Evolutionary conservation across 2,888 invertebrate genomes (phyloP).

Genomic region (Torymus tubicola): DNA sequence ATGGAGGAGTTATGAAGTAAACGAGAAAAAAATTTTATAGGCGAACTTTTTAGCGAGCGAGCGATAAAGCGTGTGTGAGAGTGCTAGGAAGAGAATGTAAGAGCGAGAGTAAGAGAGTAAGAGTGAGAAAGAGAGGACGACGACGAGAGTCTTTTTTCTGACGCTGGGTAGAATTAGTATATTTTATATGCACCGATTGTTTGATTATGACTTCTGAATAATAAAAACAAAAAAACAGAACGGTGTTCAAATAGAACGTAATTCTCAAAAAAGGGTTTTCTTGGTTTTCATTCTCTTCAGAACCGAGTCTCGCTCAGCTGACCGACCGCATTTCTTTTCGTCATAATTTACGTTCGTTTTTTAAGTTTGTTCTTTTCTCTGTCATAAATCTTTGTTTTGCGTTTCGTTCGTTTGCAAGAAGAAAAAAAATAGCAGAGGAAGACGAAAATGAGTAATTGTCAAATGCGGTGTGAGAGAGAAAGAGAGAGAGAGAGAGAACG

Average conservation of each 20-base stretch:
- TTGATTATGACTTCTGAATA: slow-evolving; percentile 75
- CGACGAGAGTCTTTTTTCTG: slow-evolving; percentile 72
- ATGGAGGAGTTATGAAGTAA: slow-evolving; percentile 4
- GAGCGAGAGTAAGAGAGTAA: slow-evolving; percentile 2
- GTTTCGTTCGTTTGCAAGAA: slow-evolving; percentile 17
- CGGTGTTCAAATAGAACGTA: slow-evolving; percentile 76
- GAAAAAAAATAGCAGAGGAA: slow-evolving; percentile 12
- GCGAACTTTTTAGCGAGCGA: slow-evolving; percentile 72
- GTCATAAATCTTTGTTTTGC: slow-evolving; percentile 30
- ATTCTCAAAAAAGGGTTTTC: slow-evolving; percentile 58
- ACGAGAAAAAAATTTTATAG: slow-evolving; percentile 71
- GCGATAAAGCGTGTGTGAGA: slow-evolving; percentile 10
- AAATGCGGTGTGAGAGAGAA: slow-evolving; percentile 13
- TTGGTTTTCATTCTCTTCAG: slow-evolving; percentile 38
- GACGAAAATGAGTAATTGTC: slow-evolving; percentile 18
- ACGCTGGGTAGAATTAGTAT: slow-evolving; percentile 76
- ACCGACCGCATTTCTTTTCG: slow-evolving; percentile 54
- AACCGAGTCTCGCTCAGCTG: slow-evolving; percentile 64
- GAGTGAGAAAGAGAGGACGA: slow-evolving; percentile 8
- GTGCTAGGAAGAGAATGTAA: slow-evolving; percentile 1
- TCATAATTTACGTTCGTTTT: slow-evolving; percentile 33
- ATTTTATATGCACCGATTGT: slow-evolving; percentile 77
- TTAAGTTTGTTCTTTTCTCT: slow-evolving; percentile 32
- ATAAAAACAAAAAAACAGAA: slow-evolving; percentile 71
- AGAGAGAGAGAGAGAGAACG: not conserved